Percentiles rank a stretch among this genome's conserved stretches.
These are phyloP conservation scores for Aplochiton taeniatus DNA, from an alignment of 2,797 vertebrate genomes.

Conservation along the genomic window DNA sequence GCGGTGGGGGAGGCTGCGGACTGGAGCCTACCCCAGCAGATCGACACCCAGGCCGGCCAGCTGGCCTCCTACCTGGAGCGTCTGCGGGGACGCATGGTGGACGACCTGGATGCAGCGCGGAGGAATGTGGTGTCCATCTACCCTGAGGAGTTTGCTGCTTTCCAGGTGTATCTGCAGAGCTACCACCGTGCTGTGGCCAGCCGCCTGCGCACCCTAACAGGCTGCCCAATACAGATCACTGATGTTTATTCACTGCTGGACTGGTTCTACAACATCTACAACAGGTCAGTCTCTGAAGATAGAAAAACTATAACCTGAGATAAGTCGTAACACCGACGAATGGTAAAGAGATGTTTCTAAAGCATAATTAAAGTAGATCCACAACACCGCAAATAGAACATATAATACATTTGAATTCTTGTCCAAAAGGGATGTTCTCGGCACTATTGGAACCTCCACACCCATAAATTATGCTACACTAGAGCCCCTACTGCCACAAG, in stretches of 20 bases:
- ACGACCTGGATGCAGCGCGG: constrained; percentile 82
- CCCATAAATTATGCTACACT: constrained; percentile 77
- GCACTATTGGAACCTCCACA: constrained; percentile 78
- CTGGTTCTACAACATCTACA: constrained; percentile 93
- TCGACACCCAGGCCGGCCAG: constrained; percentile 79
- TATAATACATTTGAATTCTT: constrained; percentile 7
- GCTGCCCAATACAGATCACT: constrained; percentile 77
- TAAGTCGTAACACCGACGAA: not conserved
- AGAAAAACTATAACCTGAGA: not conserved
- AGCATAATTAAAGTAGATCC: no score
- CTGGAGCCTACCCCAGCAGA: constrained; percentile 80
- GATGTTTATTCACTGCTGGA: constrained; percentile 90
- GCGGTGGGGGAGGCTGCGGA: constrained; percentile 80
- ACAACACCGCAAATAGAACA: no score
- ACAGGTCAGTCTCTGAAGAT: constrained; percentile 71
- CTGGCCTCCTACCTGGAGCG: constrained; percentile 80
- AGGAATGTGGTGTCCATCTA: constrained; percentile 87
- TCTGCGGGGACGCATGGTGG: constrained; percentile 77
- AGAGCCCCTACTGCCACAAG: constrained; percentile 81
- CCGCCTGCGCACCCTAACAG: constrained; percentile 77
- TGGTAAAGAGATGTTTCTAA: not conserved
- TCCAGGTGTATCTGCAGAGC: constrained; percentile 86
- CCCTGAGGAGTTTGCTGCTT: constrained; percentile 83
- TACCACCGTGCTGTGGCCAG: constrained; percentile 85
- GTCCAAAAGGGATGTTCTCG: constrained; percentile 83